Evolutionary conservation across 2,797 vertebrate species (phyloP).

Genomic region (Pseudomugil tenellus): DNA sequence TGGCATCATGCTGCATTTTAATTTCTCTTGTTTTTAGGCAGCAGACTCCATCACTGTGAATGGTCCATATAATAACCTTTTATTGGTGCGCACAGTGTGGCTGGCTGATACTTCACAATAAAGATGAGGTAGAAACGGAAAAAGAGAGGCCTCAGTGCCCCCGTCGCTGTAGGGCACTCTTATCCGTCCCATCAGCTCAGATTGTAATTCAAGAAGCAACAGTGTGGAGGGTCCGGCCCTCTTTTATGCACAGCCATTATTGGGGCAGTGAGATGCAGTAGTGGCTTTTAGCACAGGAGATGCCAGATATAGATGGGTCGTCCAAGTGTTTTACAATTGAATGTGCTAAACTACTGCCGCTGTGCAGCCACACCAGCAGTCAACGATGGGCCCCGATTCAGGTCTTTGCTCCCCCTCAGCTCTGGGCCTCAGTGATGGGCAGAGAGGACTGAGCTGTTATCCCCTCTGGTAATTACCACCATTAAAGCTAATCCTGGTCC

Average conservation of each 20-base stretch:
- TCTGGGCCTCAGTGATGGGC: slow-evolving; percentile 76
- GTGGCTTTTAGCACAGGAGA: slow-evolving; percentile 85
- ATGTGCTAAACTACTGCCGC: slow-evolving; percentile 81
- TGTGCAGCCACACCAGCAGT: slow-evolving; percentile 68
- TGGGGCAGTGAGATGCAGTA: slow-evolving; percentile 81
- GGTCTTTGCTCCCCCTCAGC: slow-evolving; percentile 65
- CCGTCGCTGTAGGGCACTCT: slow-evolving; percentile 77
- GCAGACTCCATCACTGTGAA: slow-evolving; percentile 70
- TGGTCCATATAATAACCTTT: slow-evolving; percentile 78
- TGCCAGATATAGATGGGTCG: slow-evolving; percentile 82
- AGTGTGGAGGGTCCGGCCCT: slow-evolving; percentile 72
- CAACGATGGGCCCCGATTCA: slow-evolving; percentile 65
- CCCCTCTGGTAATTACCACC: slow-evolving; percentile 83
- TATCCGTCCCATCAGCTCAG: slow-evolving; percentile 83
- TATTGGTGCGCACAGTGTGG: slow-evolving; percentile 67
- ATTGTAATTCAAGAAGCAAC: slow-evolving; percentile 88
- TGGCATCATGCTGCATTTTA: slow-evolving; percentile 68
- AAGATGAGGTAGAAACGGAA: slow-evolving; percentile 55
- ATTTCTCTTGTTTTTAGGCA: slow-evolving; percentile 77
- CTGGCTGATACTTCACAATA: slow-evolving; percentile 66
- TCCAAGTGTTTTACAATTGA: slow-evolving; percentile 90
- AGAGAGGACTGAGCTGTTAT: slow-evolving; percentile 80
- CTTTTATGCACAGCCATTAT: slow-evolving; percentile 82
- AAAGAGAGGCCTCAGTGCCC: slow-evolving; percentile 61
- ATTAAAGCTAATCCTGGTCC: slow-evolving; percentile 84